These are phyloP conservation scores for Chionis minor DNA, from an alignment of 2,113 vertebrate species.

Conservation along the genomic window DNA sequence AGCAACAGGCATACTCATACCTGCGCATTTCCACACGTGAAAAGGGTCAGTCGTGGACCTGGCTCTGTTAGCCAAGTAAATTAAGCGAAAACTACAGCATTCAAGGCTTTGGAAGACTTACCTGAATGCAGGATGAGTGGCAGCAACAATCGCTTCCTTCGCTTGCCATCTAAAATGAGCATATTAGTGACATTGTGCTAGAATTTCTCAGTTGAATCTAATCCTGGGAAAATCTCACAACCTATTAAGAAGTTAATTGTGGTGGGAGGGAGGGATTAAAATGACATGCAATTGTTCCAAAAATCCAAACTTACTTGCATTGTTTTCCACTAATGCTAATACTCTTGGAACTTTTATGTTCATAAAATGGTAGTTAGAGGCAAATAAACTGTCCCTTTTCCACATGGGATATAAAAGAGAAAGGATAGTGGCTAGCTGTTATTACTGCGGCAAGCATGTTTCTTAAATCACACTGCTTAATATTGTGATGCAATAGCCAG, in stretches of 20 bases:
- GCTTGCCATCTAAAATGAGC: not conserved
- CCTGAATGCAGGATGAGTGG: not conserved
- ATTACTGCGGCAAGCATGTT: not conserved
- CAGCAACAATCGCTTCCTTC: not conserved
- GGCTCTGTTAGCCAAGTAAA: not conserved
- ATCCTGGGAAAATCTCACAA: not conserved
- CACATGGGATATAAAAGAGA: not conserved
- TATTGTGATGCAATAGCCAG: not conserved
- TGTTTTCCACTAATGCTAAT: not conserved
- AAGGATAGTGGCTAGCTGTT: too few species aligned
- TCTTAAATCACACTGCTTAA: not conserved
- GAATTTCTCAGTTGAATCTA: not conserved
- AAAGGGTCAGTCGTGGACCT: not conserved
- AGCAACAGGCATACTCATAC: not conserved
- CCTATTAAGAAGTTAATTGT: not conserved
- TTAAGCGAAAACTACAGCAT: not conserved
- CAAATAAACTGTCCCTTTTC: not conserved
- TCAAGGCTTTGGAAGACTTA: not conserved
- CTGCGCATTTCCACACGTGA: fast-evolving
- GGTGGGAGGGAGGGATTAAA: not conserved
- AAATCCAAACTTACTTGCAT: not conserved
- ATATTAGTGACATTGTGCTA: fast-evolving
- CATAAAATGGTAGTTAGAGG: not conserved
- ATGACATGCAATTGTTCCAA: not conserved
- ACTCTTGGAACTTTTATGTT: not conserved